Base-by-base conservation (phyloP, 2,888 invertebrate species). In the Drosophila infuscata region DNA sequence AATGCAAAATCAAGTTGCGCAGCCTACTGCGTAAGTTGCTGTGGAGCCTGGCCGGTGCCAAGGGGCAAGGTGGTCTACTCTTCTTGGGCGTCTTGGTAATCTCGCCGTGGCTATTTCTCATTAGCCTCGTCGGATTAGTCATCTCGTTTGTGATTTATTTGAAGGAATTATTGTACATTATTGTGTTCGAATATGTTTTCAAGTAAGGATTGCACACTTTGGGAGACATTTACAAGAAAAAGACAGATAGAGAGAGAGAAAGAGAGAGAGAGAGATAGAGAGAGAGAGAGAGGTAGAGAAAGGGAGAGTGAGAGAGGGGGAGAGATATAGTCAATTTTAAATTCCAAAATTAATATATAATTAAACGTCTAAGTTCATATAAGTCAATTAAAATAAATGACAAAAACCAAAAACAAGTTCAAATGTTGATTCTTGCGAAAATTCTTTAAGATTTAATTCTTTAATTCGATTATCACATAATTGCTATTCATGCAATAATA, bases 1-100 rank as follows among this genome's bases (percentile, higher is more conserved):
- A 68, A 6, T 70, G 76, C 68, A 79, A 82, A 56, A 70, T 70
- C 6, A 65, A 82, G 53, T 49, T 91, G 66, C 88, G 90, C 38
- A 70, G 67, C 60, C 25, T 74, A 4, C 49, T 78, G 29, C 87
- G 92, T 6, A 71, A 83, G 9, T 5, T 92, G 17, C 75, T 92
- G 25, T 92, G 92, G 92, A 82, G 85, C 61, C 63, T 91, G 73
- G 90, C 90, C 38, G 78, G 90, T 66, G 83, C 84, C 48, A 91
- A 90, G 65, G 81, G 81, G 9, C 74, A 79, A 30, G 91, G 92
- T 61, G 52, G 74, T 0, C 0, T 79, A 0, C 57, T 91, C 33
- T 92, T 89, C 9, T 35, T 81, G 12, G 57, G 79, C 38, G 71
- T 91, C 5, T 17, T 85, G 41, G 29, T 89, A 6, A 35, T 73